Evolutionary conservation across 2,113 vertebrate species (phyloP), one percentile per base, ranked within the genome.

Genomic region (Nothoprocta perdicaria): DNA sequence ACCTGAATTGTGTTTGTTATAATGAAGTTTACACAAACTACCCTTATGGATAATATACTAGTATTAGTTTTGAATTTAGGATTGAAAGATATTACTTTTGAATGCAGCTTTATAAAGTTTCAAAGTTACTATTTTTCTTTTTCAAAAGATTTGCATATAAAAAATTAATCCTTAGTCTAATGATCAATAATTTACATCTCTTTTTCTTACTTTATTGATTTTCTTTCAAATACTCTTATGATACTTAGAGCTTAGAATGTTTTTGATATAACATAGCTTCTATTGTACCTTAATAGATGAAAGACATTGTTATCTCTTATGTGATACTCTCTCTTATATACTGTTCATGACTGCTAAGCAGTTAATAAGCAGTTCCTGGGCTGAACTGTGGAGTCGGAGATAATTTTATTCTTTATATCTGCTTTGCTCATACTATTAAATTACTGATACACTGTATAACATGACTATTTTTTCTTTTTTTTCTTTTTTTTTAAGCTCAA

Each of bases 321-420:
- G 35, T 29, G n/a, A 40, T 61, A 5, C 33, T 77, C 68, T 89
- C 63, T 43, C 26, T 87, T 58, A 58, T 41, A 63, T 29, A 66
- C n/a, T 26, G 18, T 58, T 93, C 58, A 58, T 4, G 2, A 84
- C 35, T 85, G 26, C 50, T 83, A 67, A 92, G 26, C 43, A 68
- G 33, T 31, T 81, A 90, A 82, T 1, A 1, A 93, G 62, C 45
- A 40, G 29, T 80, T 89, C 67, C 35, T 41, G 77, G 40, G 26
- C 15, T 69, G 43, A 88, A 43, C 3, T 84, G 29, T 62, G 26
- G 21, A 90, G 58, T 76, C 72, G 73, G 46, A 52, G 17, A 62
- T 33, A 72, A 79, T 86, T 69, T 73, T 46, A 48, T 80, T 93
- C 50, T 86, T 88, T 85, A 80, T 48, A 33, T n/a, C n/a, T 93